phyloP scores from a whole-genome alignment of 2,888 invertebrate genomes.

The Papilio elwesi region DNA sequence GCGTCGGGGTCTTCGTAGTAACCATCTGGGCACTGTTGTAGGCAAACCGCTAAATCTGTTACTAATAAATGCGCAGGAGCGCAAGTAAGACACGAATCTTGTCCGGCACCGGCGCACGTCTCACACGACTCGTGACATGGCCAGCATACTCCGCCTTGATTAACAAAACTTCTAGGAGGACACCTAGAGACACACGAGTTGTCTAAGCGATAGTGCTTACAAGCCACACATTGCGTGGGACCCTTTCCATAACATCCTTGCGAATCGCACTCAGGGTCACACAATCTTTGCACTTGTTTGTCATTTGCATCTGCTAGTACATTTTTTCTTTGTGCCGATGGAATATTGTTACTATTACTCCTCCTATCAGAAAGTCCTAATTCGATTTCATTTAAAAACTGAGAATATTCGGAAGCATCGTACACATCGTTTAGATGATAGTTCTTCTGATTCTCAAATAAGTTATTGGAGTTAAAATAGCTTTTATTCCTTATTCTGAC shows the following conservation, averaged over 20 bases:
- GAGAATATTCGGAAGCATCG: conserved; percentile 85
- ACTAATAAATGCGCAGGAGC: conserved; percentile 93
- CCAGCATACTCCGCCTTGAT: conserved; percentile 92
- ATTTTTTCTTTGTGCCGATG: conserved; percentile 85
- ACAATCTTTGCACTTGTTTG: conserved; percentile 87
- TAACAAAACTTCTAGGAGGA: conserved; percentile 92
- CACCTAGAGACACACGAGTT: conserved; percentile 93
- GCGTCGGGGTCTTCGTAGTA: conserved; percentile 92
- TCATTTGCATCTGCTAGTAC: conserved; percentile 86
- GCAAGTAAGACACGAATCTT: conserved; percentile 93
- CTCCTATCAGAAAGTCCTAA: conserved; percentile 85
- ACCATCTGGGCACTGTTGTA: conserved; percentile 94
- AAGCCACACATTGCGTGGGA: conserved; percentile 92
- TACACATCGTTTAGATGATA: conserved; percentile 87
- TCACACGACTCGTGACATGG: conserved; percentile 95
- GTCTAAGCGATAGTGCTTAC: conserved; percentile 92
- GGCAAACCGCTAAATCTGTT: conserved; percentile 92
- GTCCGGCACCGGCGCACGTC: conserved; percentile 94
- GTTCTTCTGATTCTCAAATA: conserved; percentile 77
- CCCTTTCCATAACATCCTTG: conserved; percentile 94
- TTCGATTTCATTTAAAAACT: conserved; percentile 79
- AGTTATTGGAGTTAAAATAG: conserved; percentile 78
- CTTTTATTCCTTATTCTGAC: conserved; percentile 87
- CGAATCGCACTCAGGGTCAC: conserved; percentile 90
- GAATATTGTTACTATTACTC: conserved; percentile 87